Base-by-base conservation (phyloP, 2,113 vertebrate genomes). In the Datnioides undecimradiatus region DNA sequence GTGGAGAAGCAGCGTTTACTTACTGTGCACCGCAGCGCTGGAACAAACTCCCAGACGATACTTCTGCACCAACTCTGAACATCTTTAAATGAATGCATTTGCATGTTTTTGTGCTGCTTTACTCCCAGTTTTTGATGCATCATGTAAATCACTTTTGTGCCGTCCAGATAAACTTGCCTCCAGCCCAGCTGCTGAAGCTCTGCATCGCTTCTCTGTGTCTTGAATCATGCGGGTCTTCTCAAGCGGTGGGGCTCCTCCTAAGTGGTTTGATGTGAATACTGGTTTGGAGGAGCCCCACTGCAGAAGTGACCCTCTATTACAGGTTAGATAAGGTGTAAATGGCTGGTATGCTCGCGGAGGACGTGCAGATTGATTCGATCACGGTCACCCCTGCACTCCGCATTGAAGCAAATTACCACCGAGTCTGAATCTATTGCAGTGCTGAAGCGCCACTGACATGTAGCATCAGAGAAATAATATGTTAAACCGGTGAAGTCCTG, bases 241-340 rank as follows among this genome's bases (percentile, higher is more conserved):
- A 0, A 31, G 8, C 51, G 27, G 43, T 1, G 17, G 11, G 19
- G 33, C 14, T 76, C 46, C 34, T 23, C 14, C 19, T 25, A 0
- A 60, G 59, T 1, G 14, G 19, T 58, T 38, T 51, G 23, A 57
- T 65, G n/a, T 68, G 43, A 76, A 46, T 11, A 10, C 46, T 79
- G 71, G 71, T 43, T 16, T 29, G 33, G 23, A 63, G 76, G 27
- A 19, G 21, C 60, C 66, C 66, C 14, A 4, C 4, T 66, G 59
- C 54, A 14, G 16, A 68, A 64, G 38, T 25, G 82, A 78, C 66
- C 64, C 59, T 67, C 71, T 81, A 78, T 81, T 78, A 54, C 70
- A 45, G 82, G 70, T 51, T 55, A 64, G 62, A 55, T 36, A 25
- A 59, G 65, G 27, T 21, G 27, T 75, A 62, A 79, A 75, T 49